Percentiles rank a stretch among this genome's conserved stretches.
Evolutionary conservation across 2,113 vertebrate genomes (phyloP).

Genomic region (Macquaria australasica): DNA sequence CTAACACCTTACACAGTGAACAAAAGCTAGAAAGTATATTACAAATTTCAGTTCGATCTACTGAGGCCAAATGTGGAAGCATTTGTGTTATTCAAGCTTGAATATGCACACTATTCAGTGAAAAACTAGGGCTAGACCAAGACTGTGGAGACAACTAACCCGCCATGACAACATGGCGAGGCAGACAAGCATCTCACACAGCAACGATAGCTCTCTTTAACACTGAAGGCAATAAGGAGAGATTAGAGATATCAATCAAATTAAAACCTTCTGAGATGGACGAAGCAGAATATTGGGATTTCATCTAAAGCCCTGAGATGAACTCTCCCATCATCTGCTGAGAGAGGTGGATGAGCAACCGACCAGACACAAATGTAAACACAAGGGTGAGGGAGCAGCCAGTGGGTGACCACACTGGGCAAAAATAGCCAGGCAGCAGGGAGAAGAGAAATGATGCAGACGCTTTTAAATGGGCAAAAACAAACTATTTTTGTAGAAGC

Average conservation of each 20-base stretch:
- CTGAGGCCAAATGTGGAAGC: constrained; percentile 28
- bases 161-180: constrained; percentile 12
- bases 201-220: background rate
- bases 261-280: constrained; percentile 44
- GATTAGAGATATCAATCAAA: constrained; percentile 55
- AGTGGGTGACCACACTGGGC: constrained; percentile 43
- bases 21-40: background rate
- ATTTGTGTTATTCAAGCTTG: constrained; percentile 39
- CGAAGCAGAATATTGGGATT: constrained; percentile 44
- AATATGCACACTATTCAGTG: constrained; percentile 26
- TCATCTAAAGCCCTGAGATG: constrained; percentile 58
- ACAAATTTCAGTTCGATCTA: background rate
- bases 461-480: constrained; percentile 25
- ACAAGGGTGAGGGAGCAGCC: constrained; percentile 52
- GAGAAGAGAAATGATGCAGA: constrained; percentile 27
- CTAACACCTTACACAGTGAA: background rate
- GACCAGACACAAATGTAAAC: constrained; percentile 55
- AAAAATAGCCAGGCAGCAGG: constrained; percentile 50
- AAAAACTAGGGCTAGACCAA: constrained; percentile 39
- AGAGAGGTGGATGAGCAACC: constrained; percentile 39
- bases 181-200: constrained; percentile 4
- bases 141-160: constrained; percentile 9
- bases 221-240: background rate
- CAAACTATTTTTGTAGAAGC: constrained; percentile 34
- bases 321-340: constrained; percentile 46